A percentile compares a stretch with the other conserved stretches of the same genome.
These are phyloP conservation scores for Spatulosminthurus flaviceps DNA, from an alignment of 2,888 invertebrate species.

Conservation along the genomic window DNA sequence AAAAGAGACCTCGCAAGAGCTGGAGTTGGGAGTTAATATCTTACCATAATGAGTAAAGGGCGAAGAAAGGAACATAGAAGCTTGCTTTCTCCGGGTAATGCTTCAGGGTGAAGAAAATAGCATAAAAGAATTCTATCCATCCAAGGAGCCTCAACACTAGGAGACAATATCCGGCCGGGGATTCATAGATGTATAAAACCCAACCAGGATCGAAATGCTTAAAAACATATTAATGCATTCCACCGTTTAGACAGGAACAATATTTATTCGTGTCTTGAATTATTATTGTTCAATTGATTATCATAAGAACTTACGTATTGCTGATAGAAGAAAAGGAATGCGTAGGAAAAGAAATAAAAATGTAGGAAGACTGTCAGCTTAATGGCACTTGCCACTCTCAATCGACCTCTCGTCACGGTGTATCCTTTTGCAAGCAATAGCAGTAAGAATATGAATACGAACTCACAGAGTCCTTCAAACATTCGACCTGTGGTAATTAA, in stretches of 20 bases:
- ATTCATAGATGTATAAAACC: conserved; percentile 89
- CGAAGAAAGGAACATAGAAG: conserved; percentile 85
- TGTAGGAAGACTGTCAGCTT: conserved; percentile 84
- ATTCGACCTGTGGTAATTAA: conserved; percentile 73
- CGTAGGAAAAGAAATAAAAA: conserved; percentile 77
- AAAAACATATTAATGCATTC: conserved; percentile 40
- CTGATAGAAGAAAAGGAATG: conserved; percentile 82
- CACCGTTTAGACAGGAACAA: neutral
- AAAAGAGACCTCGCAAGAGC: too few relatives aligned
- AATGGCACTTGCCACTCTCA: conserved; percentile 77
- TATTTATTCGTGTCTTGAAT: conserved; percentile 1
- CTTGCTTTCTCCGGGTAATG: conserved; percentile 83
- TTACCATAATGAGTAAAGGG: conserved; percentile 84
- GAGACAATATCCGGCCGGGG: conserved; percentile 86
- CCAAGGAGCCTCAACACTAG: conserved; percentile 78
- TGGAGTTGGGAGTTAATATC: conserved; percentile 49
- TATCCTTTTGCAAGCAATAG: conserved; percentile 88
- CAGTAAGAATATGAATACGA: conserved; percentile 79
- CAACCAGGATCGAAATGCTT: conserved; percentile 90
- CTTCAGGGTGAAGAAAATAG: conserved; percentile 78
- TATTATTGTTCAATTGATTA: neutral
- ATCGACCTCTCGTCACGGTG: conserved; percentile 85
- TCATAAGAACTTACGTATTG: conserved; percentile 71
- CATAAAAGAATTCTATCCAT: conserved; percentile 82
- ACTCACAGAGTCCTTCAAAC: conserved; percentile 77